Percentiles rank a stretch among this genome's conserved stretches.
These are phyloP conservation scores for Cancer borealis DNA, from an alignment of 2,888 invertebrate genomes.

Conservation along the genomic window DNA sequence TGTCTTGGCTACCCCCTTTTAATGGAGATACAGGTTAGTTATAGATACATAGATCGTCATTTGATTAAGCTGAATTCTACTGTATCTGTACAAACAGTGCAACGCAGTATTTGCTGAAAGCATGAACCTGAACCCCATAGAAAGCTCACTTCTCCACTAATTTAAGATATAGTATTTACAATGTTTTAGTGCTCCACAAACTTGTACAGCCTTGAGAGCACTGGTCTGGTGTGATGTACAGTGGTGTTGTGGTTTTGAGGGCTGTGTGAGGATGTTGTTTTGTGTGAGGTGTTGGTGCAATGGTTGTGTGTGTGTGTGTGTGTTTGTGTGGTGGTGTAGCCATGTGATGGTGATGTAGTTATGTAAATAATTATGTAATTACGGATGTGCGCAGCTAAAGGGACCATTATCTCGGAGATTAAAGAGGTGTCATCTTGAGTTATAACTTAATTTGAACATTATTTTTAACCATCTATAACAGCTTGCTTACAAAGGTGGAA, in stretches of 20 bases:
- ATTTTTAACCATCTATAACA: not conserved
- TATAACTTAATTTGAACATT: not conserved
- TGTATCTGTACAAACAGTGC: not conserved
- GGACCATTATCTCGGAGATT: too few relatives aligned
- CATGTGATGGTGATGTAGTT: too few relatives aligned
- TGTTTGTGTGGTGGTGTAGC: too few relatives aligned
- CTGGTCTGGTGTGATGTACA: not conserved
- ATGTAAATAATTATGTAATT: too few relatives aligned
- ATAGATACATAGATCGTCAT: too few relatives aligned
- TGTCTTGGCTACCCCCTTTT: too few relatives aligned
- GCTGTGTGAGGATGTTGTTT: not conserved
- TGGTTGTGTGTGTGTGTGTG: too few relatives aligned
- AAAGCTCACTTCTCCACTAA: not conserved
- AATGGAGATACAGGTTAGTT: too few relatives aligned
- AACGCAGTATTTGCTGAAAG: not conserved
- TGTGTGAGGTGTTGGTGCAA: too few relatives aligned
- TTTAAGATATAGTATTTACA: not conserved
- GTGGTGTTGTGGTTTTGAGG: not conserved
- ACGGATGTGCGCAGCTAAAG: too few relatives aligned
- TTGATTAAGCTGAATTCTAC: too few relatives aligned
- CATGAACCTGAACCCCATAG: conserved; percentile 2
- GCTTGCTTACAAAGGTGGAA: not conserved
- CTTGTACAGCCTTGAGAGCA: not conserved
- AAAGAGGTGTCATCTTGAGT: not conserved
- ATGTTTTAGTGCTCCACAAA: not conserved